These are phyloP conservation scores for Ceratina calcarata DNA, from an alignment of 1,140 invertebrate species.

Conservation along the genomic window DNA sequence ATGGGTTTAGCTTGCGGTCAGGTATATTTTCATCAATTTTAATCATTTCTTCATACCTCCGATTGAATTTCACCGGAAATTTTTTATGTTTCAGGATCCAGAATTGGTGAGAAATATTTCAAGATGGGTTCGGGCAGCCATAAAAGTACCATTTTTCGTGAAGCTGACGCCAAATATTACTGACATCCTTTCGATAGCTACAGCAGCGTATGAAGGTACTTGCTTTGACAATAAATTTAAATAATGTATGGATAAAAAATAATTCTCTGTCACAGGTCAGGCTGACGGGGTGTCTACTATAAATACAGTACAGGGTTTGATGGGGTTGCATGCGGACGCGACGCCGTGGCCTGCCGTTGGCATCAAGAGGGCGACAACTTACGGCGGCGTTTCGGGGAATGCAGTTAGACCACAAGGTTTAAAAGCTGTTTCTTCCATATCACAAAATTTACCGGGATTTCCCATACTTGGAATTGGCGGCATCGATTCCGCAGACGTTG, in stretches of 20 bases:
- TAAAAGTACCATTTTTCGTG: slow-evolving; percentile 98
- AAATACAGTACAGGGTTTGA: slow-evolving; percentile 97
- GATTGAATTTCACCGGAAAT: background rate
- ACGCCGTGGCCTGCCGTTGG: slow-evolving; percentile 96
- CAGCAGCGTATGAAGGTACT: slow-evolving; percentile 92
- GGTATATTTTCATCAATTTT: slow-evolving; percentile 78
- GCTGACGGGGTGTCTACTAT: slow-evolving; percentile 98
- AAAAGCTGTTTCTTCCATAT: slow-evolving; percentile 93
- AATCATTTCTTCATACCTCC: background rate
- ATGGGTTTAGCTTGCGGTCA: slow-evolving; percentile 99
- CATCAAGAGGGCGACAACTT: slow-evolving; percentile 90
- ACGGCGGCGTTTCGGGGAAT: slow-evolving; percentile 98
- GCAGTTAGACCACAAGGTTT: slow-evolving; percentile 96
- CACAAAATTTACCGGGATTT: slow-evolving; percentile 90
- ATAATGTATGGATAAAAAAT: background rate
- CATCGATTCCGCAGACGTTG: slow-evolving; percentile 96
- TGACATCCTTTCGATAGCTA: slow-evolving; percentile 93
- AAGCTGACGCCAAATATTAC: slow-evolving; percentile 99
- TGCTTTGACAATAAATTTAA: background rate
- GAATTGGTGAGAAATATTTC: slow-evolving; percentile 94
- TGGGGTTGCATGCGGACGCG: slow-evolving; percentile 90
- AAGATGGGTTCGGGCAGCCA: slow-evolving; percentile 90
- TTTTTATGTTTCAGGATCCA: slow-evolving; percentile 84
- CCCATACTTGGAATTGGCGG: slow-evolving; percentile 97
- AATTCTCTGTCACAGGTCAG: slow-evolving; percentile 82